Base-by-base conservation (phyloP, 2,888 invertebrate species). In the Thera obeliscata region DNA sequence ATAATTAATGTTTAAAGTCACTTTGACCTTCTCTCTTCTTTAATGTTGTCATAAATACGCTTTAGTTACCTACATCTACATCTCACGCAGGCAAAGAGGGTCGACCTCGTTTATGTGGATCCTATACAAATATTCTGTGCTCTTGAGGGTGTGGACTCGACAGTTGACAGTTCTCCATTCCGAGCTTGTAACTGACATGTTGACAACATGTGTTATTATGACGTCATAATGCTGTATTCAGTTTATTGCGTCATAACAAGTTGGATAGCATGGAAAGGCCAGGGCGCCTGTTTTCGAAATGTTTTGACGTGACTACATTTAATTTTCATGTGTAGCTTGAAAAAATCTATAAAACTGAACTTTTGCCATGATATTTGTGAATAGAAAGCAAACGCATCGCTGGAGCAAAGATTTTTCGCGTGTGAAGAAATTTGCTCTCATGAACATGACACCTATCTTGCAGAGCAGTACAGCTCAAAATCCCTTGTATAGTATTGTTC, bases 131-230 rank as follows among this genome's bases (percentile, higher is more conserved):
- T 67, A 59, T 59, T 41, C 35, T 55, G 56, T 56, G 33, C 48
- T 68, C 61, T 48, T 55, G 46, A 41, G 59, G 48, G 48, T 55
- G 62, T 69, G 55, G 69, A 6, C 38, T 38, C 4, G 43, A 46
- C 43, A 46, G 43, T 46, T 46, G 70, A 72, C 74, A 71, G 60
- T 61, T 69, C 59, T 62, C 67, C 62, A 69, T 64, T 61, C 69
- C 66, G 55, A 22, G 67, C 64, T 67, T 75, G 72, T 52, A 61
- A 54, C 38, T 66, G 69, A 69, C 70, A 76, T 54, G 72, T 60
- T 72, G 68, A 49, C 73, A 66, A 54, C 48, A 33, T 22, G 56
- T 63, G 61, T 65, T 71, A 59, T 55, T 55, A 57, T 63, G 59
- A 63, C 71, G 63, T 55, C 55, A 57, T 22, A 46, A 60, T 54